These are phyloP conservation scores for Leptodactylus fallax DNA, from an alignment of 2,797 vertebrate species.

Conservation along the genomic window DNA sequence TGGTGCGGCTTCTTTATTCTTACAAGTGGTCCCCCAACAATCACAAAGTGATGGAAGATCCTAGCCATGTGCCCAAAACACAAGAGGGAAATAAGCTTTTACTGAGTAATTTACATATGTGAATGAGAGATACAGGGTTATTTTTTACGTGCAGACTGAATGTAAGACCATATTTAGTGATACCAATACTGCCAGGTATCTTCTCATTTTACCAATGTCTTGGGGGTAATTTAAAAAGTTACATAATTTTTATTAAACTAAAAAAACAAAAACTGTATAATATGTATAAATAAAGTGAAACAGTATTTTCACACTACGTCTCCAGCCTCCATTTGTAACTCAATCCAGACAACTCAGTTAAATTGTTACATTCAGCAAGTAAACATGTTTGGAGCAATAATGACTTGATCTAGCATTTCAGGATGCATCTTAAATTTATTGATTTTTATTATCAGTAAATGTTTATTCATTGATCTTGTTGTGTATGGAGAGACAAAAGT, in stretches of 20 bases:
- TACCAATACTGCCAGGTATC: neutral
- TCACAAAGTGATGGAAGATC: too few relatives aligned
- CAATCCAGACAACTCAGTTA: too few relatives aligned
- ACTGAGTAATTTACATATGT: neutral
- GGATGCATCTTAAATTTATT: too few relatives aligned
- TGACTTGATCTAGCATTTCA: too few relatives aligned
- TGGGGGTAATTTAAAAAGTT: neutral
- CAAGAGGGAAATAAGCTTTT: too few relatives aligned
- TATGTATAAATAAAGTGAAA: constrained; percentile 17
- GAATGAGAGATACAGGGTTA: neutral
- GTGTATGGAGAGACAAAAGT: too few relatives aligned
- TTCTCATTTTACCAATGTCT: neutral
- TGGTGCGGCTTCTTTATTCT: too few relatives aligned
- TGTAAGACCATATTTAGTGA: neutral
- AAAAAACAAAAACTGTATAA: neutral
- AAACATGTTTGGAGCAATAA: neutral
- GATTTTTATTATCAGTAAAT: too few relatives aligned
- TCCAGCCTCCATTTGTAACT: too few relatives aligned
- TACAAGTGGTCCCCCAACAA: too few relatives aligned
- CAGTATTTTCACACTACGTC: neutral
- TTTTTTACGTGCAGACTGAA: neutral
- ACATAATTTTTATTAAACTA: neutral
- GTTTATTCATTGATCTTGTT: too few relatives aligned
- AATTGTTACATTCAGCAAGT: too few relatives aligned
- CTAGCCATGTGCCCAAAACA: neutral